Evolutionary conservation across 2,113 vertebrate species (phyloP), one percentile per base, ranked within the genome.

Genomic region (Narcine bancroftii): DNA sequence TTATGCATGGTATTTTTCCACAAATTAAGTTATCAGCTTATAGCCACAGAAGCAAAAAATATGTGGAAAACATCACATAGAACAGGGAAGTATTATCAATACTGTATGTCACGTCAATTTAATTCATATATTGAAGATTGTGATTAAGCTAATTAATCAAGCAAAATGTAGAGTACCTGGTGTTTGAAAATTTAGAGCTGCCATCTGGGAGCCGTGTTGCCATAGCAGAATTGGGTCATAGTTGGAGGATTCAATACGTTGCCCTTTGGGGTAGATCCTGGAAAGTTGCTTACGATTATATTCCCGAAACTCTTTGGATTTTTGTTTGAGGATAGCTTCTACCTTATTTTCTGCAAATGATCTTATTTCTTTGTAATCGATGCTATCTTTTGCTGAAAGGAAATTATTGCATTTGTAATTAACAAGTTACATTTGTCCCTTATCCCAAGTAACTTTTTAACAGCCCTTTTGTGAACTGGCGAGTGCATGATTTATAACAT

Each of bases 221-320:
- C 98, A 99, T 92, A 99, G 96, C 2, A 97, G 95, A 94, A 98
- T 97, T 0, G 99, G 98, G 93, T 99, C 98, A 0, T 99, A 99
- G 96, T 99, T 99, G 65, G 99, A 99, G 1, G 99, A 99, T 95
- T 99, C 99, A 0, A 99, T 96, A 0, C 98, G 96, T 93, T 99
- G 98, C 21, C 97, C 97, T 94, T 99, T 99, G 0, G 99, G 99
- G 93, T 99, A 99, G 92, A 99, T 94, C 0, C 99, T 97, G 47
- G 97, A 99, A 94, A 99, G 95, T 2, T 97, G 96, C 94, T 96
- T 99, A 89, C 96, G 96, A 93, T 99, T 99, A 95, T 99, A 99
- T 63, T 93, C 94, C 92, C 99, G 92, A 92, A 99, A 94, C 0
- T 98, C 97, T 0, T 93, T 72, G 0, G 96, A 96, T 89, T 97